Evolutionary conservation across 2,888 invertebrate genomes (phyloP).

Genomic region (Caenorhabditis uteleia): DNA sequence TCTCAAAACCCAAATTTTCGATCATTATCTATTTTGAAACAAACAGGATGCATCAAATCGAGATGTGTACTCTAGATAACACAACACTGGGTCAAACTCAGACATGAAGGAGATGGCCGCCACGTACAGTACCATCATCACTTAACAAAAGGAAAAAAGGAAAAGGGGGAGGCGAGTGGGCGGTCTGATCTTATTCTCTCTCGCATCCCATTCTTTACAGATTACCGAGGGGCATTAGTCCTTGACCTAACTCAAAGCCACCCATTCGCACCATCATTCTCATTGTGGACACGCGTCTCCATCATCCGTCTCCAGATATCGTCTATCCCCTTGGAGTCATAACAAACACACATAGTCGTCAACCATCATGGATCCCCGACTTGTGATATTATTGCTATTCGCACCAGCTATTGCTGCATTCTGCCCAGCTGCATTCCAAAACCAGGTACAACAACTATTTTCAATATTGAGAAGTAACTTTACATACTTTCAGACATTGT

Average conservation of each 20-base stretch:
- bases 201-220: slow-evolving; percentile 1
- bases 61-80: background rate
- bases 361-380: slow-evolving; percentile 13
- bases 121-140: background rate
- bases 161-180: background rate
- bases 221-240: slow-evolving; percentile 11
- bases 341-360: background rate
- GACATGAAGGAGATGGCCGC: background rate
- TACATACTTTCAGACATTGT: slow-evolving; percentile 51
- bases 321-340: background rate
- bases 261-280: background rate
- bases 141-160: background rate
- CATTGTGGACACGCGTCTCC: background rate
- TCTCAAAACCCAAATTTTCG: too few relatives aligned
- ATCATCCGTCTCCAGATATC: background rate
- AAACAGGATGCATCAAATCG: background rate
- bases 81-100: slow-evolving; percentile 1
- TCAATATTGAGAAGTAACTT: background rate
- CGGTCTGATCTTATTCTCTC: background rate
- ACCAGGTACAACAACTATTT: slow-evolving; percentile 41
- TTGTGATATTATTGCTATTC: slow-evolving; percentile 32
- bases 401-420: slow-evolving; percentile 45
- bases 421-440: slow-evolving; percentile 63
- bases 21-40: too few relatives aligned
- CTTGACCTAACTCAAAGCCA: slow-evolving; percentile 36